A percentile compares a stretch with the other conserved stretches of the same genome.
These are phyloP conservation scores for Monopterus albus DNA, from an alignment of 2,113 vertebrate genomes.

Conservation along the genomic window DNA sequence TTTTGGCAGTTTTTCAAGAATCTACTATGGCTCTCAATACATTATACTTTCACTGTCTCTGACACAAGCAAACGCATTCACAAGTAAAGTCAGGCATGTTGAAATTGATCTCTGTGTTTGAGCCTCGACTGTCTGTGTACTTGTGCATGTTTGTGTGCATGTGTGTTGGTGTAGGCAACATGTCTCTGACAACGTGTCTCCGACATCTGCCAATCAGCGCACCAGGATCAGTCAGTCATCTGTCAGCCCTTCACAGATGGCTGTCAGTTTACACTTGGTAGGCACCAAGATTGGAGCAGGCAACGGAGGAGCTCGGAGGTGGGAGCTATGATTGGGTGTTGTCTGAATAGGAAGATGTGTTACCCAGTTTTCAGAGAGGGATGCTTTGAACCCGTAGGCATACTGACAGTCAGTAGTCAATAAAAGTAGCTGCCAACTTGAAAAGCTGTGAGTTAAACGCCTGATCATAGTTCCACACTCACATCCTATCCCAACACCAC, in stretches of 20 bases:
- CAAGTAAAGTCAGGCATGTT: conserved; percentile 10
- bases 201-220: conserved; percentile 66
- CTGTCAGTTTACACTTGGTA: conserved; percentile 52
- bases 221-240: conserved; percentile 60
- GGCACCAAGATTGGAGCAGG: conserved; percentile 47
- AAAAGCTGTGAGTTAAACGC: conserved; percentile 42
- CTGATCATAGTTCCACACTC: conserved; percentile 37
- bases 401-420: conserved; percentile 32
- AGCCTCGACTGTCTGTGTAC: neutral
- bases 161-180: conserved; percentile 9
- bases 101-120: conserved; percentile 31
- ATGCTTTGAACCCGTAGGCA: conserved; percentile 35
- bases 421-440: conserved; percentile 48
- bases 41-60: neutral
- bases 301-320: conserved; percentile 7
- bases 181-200: conserved; percentile 42
- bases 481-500: conserved; percentile 20
- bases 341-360: conserved; percentile 33
- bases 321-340: conserved; percentile 50
- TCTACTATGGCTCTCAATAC: neutral
- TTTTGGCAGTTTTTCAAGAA: conserved; percentile 8
- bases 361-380: conserved; percentile 17
- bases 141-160: neutral
- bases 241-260: conserved; percentile 51
- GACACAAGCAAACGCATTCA: conserved; percentile 1